These are phyloP conservation scores for Psettodes erumei DNA, from an alignment of 2,113 vertebrate genomes.

Conservation along the genomic window DNA sequence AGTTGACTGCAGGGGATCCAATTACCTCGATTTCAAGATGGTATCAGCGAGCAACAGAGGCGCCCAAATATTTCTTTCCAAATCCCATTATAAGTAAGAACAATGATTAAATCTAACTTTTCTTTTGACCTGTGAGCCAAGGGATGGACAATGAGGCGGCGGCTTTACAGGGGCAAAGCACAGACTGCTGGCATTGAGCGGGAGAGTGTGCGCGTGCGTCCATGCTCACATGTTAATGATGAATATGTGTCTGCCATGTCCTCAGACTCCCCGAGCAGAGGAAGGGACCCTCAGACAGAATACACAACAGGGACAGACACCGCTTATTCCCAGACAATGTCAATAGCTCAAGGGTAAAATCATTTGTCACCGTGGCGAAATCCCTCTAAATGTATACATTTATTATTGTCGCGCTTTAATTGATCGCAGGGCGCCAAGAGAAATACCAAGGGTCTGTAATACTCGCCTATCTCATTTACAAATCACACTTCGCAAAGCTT, in stretches of 20 bases:
- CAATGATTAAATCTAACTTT: constrained; percentile 93
- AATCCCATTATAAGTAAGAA: constrained; percentile 92
- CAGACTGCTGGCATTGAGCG: constrained; percentile 22
- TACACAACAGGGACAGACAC: constrained; percentile 84
- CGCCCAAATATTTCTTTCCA: constrained; percentile 91
- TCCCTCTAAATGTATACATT: constrained; percentile 86
- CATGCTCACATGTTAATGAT: constrained; percentile 74
- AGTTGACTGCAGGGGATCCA: constrained; percentile 88
- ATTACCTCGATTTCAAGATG: constrained; percentile 95
- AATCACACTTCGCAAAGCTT: constrained; percentile 78
- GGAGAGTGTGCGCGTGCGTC: constrained; percentile 41
- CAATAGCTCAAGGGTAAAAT: constrained; percentile 88
- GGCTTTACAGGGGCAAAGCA: constrained; percentile 18
- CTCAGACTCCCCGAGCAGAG: constrained; percentile 80
- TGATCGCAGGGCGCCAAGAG: constrained; percentile 80
- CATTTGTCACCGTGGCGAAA: constrained; percentile 83
- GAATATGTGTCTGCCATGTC: constrained; percentile 74
- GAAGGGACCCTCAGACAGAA: constrained; percentile 81
- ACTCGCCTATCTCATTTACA: constrained; percentile 84
- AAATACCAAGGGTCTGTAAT: constrained; percentile 84
- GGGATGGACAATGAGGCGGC: background rate
- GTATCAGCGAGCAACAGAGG: constrained; percentile 90
- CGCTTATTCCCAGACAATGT: constrained; percentile 84
- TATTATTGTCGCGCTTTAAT: constrained; percentile 86
- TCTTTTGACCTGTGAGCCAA: constrained; percentile 74